Percentiles rank a stretch among this genome's conserved stretches.
Evolutionary conservation across 1,140 invertebrate species (phyloP).

Genomic region (Lethrus apterus): DNA sequence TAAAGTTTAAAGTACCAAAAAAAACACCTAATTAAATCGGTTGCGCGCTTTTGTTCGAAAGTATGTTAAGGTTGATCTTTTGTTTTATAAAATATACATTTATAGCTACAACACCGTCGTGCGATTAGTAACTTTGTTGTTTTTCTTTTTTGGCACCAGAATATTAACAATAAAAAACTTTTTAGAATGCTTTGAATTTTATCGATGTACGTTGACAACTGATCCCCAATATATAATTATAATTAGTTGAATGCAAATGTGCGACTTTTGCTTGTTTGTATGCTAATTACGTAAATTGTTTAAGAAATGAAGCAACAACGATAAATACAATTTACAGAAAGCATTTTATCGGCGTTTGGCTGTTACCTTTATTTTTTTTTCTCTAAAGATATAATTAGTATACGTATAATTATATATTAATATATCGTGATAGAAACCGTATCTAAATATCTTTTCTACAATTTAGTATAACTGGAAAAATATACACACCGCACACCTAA

Average conservation of each 20-base stretch:
- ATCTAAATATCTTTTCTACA: slow-evolving; percentile 34
- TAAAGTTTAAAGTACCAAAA: slow-evolving; percentile 1
- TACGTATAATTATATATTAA: slow-evolving; percentile 26
- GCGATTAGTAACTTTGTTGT: slow-evolving; percentile 35
- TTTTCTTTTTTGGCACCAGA: slow-evolving; percentile 34
- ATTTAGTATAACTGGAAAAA: slow-evolving; percentile 34
- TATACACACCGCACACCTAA: slow-evolving; percentile 32
- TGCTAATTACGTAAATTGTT: neutral
- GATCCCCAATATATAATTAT: slow-evolving; percentile 36
- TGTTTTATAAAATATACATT: neutral
- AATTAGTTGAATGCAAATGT: slow-evolving; percentile 10
- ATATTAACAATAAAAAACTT: slow-evolving; percentile 30
- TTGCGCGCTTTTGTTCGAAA: too few species aligned
- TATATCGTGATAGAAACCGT: slow-evolving; percentile 34
- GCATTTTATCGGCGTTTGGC: slow-evolving; percentile 23
- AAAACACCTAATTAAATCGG: neutral
- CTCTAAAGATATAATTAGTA: slow-evolving; percentile 25
- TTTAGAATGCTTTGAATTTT: slow-evolving; percentile 33
- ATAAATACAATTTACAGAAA: slow-evolving; percentile 28
- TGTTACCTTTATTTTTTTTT: slow-evolving; percentile 8
- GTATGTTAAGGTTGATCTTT: neutral
- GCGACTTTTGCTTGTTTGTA: slow-evolving; percentile 8
- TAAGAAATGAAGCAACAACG: slow-evolving; percentile 29
- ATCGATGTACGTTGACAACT: slow-evolving; percentile 34
- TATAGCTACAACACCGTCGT: neutral